A percentile compares a stretch with the other conserved stretches of the same genome.
Conservation (phyloP, 2,113 vertebrate species). For the Zootoca vivipara region DNA sequence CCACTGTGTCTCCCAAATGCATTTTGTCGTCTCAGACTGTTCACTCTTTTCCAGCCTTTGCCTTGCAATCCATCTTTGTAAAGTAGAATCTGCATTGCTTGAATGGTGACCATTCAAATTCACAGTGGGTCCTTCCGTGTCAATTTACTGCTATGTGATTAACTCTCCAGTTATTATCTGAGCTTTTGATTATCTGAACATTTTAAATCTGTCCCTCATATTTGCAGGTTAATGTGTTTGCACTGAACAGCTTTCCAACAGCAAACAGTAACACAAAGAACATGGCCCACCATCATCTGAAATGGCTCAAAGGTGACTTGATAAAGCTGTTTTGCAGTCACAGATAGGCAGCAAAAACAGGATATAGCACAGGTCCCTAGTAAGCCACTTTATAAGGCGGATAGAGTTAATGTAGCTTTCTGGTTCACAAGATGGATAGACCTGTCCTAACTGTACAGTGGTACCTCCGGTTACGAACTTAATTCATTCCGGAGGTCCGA, state of each 20-base stretch:
- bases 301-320: background rate
- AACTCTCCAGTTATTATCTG: background rate
- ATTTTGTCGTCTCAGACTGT: conserved; percentile 13
- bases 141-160: background rate
- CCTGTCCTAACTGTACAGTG: too few species aligned
- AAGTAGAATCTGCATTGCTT: conserved; percentile 45
- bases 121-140: background rate
- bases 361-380: too few species aligned
- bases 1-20: background rate
- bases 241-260: background rate
- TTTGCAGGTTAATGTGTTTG: background rate
- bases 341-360: too few species aligned
- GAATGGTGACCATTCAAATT: conserved; percentile 38
- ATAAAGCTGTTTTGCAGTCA: background rate
- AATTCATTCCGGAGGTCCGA: too few species aligned
- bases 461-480: too few species aligned
- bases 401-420: too few species aligned
- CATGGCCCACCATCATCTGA: background rate
- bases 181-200: background rate
- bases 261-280: background rate
- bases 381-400: too few species aligned
- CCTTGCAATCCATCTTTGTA: background rate
- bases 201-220: background rate
- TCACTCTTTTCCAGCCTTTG: conserved; percentile 20
- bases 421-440: too few species aligned